phyloP scores from a whole-genome alignment of 2,888 invertebrate species.

The Drosophila yooni region DNA sequence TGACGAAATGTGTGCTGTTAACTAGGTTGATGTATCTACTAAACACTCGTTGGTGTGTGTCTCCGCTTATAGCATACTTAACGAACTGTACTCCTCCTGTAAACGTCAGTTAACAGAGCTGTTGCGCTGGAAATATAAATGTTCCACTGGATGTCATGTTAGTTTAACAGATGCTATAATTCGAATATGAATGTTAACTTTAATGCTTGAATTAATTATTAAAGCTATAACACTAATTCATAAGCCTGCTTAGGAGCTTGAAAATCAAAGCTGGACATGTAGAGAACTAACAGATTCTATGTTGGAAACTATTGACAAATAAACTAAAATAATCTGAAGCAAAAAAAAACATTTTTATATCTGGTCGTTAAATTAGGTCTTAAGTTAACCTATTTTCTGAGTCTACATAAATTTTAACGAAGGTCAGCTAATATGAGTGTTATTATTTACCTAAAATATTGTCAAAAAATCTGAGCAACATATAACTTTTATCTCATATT shows the following conservation, averaged over 20 bases:
- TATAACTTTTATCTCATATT: neutral
- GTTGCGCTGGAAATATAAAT: neutral
- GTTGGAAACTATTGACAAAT: too few relatives aligned
- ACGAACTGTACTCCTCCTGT: constrained; percentile 17
- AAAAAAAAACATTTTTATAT: too few relatives aligned
- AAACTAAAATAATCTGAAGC: neutral
- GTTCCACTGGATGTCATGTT: neutral
- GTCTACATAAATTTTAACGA: neutral
- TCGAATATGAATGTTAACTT: neutral
- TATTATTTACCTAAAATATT: neutral
- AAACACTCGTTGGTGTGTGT: neutral
- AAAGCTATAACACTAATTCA: neutral
- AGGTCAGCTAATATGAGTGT: neutral
- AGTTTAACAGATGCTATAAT: neutral
- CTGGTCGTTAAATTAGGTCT: too few relatives aligned
- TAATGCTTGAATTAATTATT: neutral
- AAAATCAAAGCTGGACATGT: neutral
- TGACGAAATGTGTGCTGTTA: constrained; percentile 2
- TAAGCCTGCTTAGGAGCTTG: neutral
- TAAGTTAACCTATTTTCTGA: too few relatives aligned
- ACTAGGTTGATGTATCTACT: neutral
- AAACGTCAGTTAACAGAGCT: neutral
- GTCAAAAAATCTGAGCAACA: neutral
- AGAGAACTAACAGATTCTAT: too few relatives aligned
- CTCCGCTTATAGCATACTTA: constrained; percentile 1